Percentiles rank a stretch among this genome's conserved stretches.
Conservation (phyloP, 2,113 vertebrate species). For the Saguinus midas region DNA sequence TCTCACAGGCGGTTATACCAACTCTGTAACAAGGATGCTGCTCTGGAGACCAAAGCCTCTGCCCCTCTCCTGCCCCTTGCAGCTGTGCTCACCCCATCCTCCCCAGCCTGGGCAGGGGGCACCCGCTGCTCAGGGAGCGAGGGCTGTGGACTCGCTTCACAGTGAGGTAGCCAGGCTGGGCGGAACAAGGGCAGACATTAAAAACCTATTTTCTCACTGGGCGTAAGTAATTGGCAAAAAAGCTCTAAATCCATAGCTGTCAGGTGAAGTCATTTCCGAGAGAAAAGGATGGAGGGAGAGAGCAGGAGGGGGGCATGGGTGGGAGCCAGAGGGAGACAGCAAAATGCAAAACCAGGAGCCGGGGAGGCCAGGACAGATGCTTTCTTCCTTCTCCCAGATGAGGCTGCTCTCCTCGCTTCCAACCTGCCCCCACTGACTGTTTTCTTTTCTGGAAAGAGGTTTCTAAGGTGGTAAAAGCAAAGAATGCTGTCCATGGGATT, state of each 20-base stretch:
- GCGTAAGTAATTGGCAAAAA: slow-evolving; percentile 73
- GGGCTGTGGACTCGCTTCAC: not conserved
- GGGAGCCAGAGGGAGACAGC: not conserved
- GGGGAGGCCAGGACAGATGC: not conserved
- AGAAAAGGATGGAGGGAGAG: slow-evolving; percentile 32
- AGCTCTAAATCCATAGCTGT: slow-evolving; percentile 69
- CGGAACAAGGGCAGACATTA: slow-evolving; percentile 69
- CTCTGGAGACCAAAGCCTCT: fast-evolving
- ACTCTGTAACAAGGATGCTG: not conserved
- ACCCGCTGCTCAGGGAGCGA: not conserved
- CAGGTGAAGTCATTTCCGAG: slow-evolving; percentile 70
- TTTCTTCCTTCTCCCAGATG: not conserved
- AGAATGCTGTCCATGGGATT: slow-evolving; percentile 84
- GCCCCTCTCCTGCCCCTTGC: not conserved
- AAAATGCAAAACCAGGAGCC: not conserved
- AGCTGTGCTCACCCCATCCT: not conserved
- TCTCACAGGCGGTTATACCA: not conserved
- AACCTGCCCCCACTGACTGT: not conserved
- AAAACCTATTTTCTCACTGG: slow-evolving; percentile 67
- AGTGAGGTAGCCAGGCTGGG: not conserved
- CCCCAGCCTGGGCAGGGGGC: not conserved
- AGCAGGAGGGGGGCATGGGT: not conserved
- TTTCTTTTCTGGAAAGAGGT: slow-evolving; percentile 74
- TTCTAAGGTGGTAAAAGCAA: slow-evolving; percentile 80
- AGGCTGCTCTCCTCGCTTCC: not conserved